Base-by-base conservation (phyloP, 2,797 vertebrate species). In the Percopsis omiscomaycus region DNA sequence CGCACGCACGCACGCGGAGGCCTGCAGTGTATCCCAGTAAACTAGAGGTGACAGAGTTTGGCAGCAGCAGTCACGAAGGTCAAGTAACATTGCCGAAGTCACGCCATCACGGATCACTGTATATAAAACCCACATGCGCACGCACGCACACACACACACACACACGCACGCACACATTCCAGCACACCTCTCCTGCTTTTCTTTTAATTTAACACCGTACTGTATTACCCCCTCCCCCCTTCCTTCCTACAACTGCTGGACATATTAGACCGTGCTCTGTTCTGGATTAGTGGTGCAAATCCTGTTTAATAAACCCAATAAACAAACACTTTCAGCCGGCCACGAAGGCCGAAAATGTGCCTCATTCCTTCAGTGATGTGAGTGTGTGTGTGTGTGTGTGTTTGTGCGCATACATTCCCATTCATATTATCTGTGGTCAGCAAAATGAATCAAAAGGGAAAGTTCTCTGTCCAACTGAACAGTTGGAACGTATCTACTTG, bases 31-130 rank as follows among this genome's bases (percentile, higher is more conserved):
- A 78, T 92, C 90, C 77, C 79, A 68, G 81, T 87, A 89, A 91
- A 92, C 80, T 63, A 80, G 83, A 89, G 86, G 89, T 88, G 91
- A 90, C 90, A 91, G 86, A 86, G 69, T 87, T 77, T 87, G 85
- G 88, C 88, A 83, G 85, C 72, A 71, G 74, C 63, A 79, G 86
- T 88, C 89, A 88, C 81, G 82, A 84, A 84, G 88, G 82, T 89
- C 77, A 85, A 87, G 80, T 78, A 76, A 80, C 73, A 74, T 75
- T 74, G 75, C 65, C 55, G 73, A 83, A 87, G 89, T 91, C 89
- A 91, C 89, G 89, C 90, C 80, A 91, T 89, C 80, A 48, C 75
- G 89, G 84, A 82, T 80, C 32, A 22, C 32, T 60, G 61, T 59
- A 48, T 51, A 63, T 27, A 53, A 52, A 68, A 3, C 49, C 1